Percentiles rank a stretch among this genome's conserved stretches.
Conservation (phyloP, 37 sponge, comb jelly and placozoan species). For the Eunapius fragilis region DNA sequence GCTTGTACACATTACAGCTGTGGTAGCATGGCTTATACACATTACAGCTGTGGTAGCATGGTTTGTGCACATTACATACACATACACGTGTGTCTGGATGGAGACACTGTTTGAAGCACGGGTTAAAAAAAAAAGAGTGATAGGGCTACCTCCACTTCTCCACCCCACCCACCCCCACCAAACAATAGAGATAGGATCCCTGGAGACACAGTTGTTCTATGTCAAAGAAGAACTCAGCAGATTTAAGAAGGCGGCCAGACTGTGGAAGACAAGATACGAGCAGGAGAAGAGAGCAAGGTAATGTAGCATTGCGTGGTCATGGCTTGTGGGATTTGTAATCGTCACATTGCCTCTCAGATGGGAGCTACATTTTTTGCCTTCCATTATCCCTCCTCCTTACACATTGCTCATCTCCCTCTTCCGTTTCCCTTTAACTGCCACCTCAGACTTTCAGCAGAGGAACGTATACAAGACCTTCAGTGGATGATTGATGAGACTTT, state of each 20-base stretch:
- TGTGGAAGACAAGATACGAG: constrained; percentile 64
- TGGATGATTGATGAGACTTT: constrained; percentile 65
- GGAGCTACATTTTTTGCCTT: not conserved
- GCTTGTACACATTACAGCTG: no score
- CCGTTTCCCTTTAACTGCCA: not conserved
- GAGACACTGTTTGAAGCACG: no score
- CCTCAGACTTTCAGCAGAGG: constrained; percentile 56
- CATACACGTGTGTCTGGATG: no score
- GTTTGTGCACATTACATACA: no score
- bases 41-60: no score
- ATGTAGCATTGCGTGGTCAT: no score
- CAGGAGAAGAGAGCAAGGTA: constrained; percentile 59
- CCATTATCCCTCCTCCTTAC: not conserved
- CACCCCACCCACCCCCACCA: no score
- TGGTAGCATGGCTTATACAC: no score
- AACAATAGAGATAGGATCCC: constrained; percentile 44
- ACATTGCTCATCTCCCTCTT: not conserved
- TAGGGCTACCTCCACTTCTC: no score
- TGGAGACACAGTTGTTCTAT: constrained; percentile 30
- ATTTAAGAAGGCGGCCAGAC: constrained; percentile 49
- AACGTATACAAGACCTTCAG: constrained; percentile 37
- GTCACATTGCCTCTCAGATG: no score
- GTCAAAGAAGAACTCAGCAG: constrained; percentile 16
- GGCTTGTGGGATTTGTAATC: no score
- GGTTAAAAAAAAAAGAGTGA: no score